Evolutionary conservation across 1,140 invertebrate genomes (phyloP).

Genomic region (Orius laevigatus): DNA sequence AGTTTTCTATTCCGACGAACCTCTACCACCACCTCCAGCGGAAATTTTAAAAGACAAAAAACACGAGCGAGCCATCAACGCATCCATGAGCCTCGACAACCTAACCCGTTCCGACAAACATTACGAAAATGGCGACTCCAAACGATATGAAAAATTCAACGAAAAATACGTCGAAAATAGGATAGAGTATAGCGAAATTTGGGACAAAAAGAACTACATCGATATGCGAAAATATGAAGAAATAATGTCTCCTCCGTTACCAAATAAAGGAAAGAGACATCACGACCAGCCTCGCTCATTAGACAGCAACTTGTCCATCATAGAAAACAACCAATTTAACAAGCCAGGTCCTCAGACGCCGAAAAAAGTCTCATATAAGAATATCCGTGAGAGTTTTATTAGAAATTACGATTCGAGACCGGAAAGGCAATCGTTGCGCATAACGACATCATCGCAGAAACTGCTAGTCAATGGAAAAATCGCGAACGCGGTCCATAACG

Average conservation of each 20-base stretch:
- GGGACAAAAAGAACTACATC: constrained; percentile 15
- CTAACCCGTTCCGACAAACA: constrained; percentile 8
- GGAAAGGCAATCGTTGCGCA: constrained; percentile 18
- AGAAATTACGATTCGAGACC: constrained; percentile 6
- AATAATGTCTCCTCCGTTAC: constrained; percentile 18
- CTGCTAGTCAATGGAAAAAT: constrained; percentile 33
- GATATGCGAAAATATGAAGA: constrained; percentile 8
- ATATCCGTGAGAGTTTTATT: constrained; percentile 14
- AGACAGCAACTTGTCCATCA: constrained; percentile 18
- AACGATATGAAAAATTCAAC: constrained; percentile 10
- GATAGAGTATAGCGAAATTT: constrained; percentile 13
- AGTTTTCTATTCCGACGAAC: constrained; percentile 34
- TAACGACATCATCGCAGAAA: constrained; percentile 27
- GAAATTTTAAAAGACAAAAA: constrained; percentile 31
- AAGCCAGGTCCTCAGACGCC: constrained; percentile 20
- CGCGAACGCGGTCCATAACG: constrained; percentile 18
- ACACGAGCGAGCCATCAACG: constrained; percentile 13
- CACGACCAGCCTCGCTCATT: constrained; percentile 18
- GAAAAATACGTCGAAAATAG: constrained; percentile 15
- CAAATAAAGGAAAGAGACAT: constrained; percentile 3
- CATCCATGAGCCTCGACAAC: constrained; percentile 14
- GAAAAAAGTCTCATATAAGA: constrained; percentile 12
- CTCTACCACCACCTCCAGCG: constrained; percentile 48
- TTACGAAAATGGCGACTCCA: constrained; percentile 11
- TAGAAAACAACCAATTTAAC: constrained; percentile 18